Percentiles rank a stretch among this genome's conserved stretches.
phyloP scores from a whole-genome alignment of 2,797 vertebrate species.

The Amblyraja radiata region DNA sequence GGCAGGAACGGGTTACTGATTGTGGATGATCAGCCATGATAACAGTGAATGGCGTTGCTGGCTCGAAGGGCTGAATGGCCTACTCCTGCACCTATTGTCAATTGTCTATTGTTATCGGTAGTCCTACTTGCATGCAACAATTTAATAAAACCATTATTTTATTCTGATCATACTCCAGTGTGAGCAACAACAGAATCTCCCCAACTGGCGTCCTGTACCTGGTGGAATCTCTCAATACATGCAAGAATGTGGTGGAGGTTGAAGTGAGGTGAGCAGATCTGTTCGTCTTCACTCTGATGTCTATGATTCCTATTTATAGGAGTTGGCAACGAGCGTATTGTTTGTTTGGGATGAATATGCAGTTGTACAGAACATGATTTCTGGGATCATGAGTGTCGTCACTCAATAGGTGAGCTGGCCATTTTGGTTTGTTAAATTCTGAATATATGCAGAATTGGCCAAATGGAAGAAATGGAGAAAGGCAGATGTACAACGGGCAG shows the following conservation, averaged over 20 bases:
- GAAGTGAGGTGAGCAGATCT: constrained; percentile 58
- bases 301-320: not conserved
- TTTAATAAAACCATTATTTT: not conserved
- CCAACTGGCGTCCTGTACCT: constrained; percentile 61
- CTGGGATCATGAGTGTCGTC: not conserved
- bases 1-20: no score
- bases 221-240: constrained; percentile 53
- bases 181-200: constrained; percentile 67
- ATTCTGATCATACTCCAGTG: constrained; percentile 52
- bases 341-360: not conserved
- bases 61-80: no score
- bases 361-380: not conserved
- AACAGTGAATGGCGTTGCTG: no score
- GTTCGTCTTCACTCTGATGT: not conserved
- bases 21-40: no score
- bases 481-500: not conserved
- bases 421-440: not conserved
- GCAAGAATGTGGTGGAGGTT: constrained; percentile 49
- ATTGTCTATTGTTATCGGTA: no score
- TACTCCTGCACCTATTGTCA: no score
- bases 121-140: not conserved
- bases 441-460: not conserved
- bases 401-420: not conserved
- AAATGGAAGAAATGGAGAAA: not conserved
- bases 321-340: not conserved